Evolutionary conservation across 1,140 invertebrate genomes (phyloP).

Genomic region (Rhagoletis pomonella): DNA sequence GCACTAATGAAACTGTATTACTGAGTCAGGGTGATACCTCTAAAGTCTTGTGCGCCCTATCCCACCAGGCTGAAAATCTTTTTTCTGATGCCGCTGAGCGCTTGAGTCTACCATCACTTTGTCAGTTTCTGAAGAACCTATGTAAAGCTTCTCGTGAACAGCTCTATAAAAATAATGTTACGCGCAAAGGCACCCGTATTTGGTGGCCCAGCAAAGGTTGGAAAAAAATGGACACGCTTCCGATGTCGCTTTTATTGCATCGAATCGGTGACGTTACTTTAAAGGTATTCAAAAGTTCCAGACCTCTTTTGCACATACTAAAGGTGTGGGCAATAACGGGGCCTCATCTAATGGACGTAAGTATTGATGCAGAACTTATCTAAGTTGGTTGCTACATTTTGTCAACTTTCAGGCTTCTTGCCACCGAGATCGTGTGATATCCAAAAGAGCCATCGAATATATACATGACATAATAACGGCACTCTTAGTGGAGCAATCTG

Average conservation of each 20-base stretch:
- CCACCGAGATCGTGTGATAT: slow-evolving; percentile 90
- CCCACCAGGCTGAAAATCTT: slow-evolving; percentile 88
- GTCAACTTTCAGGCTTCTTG: slow-evolving; percentile 84
- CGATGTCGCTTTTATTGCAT: slow-evolving; percentile 81
- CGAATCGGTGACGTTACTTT: slow-evolving; percentile 91
- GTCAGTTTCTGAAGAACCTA: slow-evolving; percentile 86
- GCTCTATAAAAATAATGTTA: slow-evolving; percentile 77
- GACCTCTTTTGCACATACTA: slow-evolving; percentile 93
- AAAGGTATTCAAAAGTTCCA: slow-evolving; percentile 88
- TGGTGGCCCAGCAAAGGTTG: slow-evolving; percentile 74
- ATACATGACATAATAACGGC: slow-evolving; percentile 94
- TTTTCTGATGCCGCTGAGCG: slow-evolving; percentile 91
- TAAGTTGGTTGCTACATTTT: background rate
- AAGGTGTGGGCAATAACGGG: slow-evolving; percentile 92
- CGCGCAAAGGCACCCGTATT: slow-evolving; percentile 76
- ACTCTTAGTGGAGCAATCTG: slow-evolving; percentile 89
- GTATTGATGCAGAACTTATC: slow-evolving; percentile 54
- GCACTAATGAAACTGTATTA: slow-evolving; percentile 79
- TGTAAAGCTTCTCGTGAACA: slow-evolving; percentile 89
- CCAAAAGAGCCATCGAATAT: slow-evolving; percentile 94
- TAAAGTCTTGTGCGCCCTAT: slow-evolving; percentile 89
- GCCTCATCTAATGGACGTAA: slow-evolving; percentile 92
- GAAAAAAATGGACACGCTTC: slow-evolving; percentile 74
- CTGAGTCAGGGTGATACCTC: slow-evolving; percentile 87
- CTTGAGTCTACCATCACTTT: slow-evolving; percentile 88